Evolutionary conservation across 1,140 invertebrate species (phyloP), one percentile per base, ranked within the genome.

Genomic region (Aphelenchoides fujianensis): DNA sequence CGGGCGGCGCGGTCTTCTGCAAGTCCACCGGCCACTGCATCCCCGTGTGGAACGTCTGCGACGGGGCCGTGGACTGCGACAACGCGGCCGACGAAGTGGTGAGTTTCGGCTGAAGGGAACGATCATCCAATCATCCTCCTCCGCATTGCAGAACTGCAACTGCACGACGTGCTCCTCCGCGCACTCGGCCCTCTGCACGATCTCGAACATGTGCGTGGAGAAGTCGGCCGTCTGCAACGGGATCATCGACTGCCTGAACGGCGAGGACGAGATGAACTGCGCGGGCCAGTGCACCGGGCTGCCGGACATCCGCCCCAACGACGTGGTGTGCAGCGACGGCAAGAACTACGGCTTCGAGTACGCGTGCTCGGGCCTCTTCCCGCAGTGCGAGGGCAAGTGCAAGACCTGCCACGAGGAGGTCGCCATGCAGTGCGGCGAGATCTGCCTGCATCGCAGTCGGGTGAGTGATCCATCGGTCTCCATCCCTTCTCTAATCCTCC

Each of bases 251-350:
- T 78, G 77, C 52, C 70, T 77, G 16, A 52, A 52, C 30, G 78
- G 78, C 2, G 78, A 80, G 52, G 77, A 78, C 34, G 77, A 78
- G 63, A 9, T 37, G 19, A 37, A 77, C 3, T 78, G 76, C 35
- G 64, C 71, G 2, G 76, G 76, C 5, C n/a, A 36, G 12, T 77
- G 75, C 57, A 19, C 31, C 5, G 2, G 28, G 7, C 7, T 61
- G 57, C 12, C 57, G 16, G n/a, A 19, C 57, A 61, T 61, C 19
- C 37, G 37, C 2, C 2, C 3, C 1, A 48, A 48, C 68, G 34
- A 70, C 1, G 30, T 73, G 7, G 27, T 16, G 2, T 73, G 72
- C 32, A 37, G 16, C 0, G 72, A 73, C 54, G 36, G 35, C 12
- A 35, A 71, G 28, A 19, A 27, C 23, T 73, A 75, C 71, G 28